Evolutionary conservation across 2,888 invertebrate genomes (phyloP), one percentile per base, ranked within the genome.

Genomic region (Hesperia comma): DNA sequence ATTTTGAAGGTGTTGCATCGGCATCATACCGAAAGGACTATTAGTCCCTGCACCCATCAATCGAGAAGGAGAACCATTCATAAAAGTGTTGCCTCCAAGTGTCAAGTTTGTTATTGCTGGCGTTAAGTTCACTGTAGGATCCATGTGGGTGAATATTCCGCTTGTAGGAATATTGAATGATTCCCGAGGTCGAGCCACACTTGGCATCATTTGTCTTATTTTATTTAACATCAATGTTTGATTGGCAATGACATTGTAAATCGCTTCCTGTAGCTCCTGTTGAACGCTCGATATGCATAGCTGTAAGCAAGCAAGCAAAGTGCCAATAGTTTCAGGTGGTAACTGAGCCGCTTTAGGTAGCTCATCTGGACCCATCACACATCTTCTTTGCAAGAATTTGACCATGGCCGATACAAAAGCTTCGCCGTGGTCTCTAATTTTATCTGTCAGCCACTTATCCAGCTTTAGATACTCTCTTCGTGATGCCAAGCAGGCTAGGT

Each of bases 401-500:
- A 97, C 94, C 79, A 96, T 95, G 4, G 96, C 95, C 12, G 94
- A 93, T 17, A 96, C 94, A 79, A 97, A 97, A 21, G 94, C 92
- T 80, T 96, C 98, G 43, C 97, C 97, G 85, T 98, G 97, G 76
- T 98, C 98, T 62, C 96, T 93, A 62, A 98, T 96, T 87, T 98
- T 98, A 82, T 99, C 98, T 3, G 96, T 95, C 6, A 99, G 87
- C 98, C 98, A 99, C 82, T 98, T 99, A 83, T 99, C 98, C 43
- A 99, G 88, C 80, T 99, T 99, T 21, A 99, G 92, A 84, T 98
- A 99, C 82, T 98, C 98, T 56, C 98, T 93, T 63, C 98, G 91
- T 0, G 98, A 98, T 0, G 98, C 98, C 69, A 99, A 89, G 82
- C 98, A 98, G 0, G 98, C 98, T 76, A 99, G 89, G 88, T 99